Conservation (phyloP, 2,797 vertebrate species). For the Malacoraja senta region DNA sequence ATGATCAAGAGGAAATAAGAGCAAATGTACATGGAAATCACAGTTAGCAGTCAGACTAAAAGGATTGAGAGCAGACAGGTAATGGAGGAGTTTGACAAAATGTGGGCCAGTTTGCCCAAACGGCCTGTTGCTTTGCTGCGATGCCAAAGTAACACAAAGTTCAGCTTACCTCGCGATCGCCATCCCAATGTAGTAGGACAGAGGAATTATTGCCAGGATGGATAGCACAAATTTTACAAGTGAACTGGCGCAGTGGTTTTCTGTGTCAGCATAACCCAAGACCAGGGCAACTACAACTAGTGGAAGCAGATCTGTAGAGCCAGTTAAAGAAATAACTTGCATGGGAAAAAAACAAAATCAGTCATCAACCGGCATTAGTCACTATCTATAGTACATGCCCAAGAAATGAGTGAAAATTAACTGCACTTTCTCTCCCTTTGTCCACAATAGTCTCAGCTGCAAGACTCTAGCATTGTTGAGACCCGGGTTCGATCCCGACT, state of each 20-base stretch:
- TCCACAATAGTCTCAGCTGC: neutral
- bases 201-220: constrained; percentile 72
- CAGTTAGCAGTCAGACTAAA: too few species aligned
- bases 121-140: neutral
- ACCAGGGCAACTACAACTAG: constrained; percentile 70
- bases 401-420: neutral
- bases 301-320: constrained; percentile 66
- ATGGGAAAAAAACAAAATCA: neutral
- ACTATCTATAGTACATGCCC: neutral
- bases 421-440: neutral
- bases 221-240: constrained; percentile 70
- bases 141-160: neutral
- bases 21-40: too few species aligned
- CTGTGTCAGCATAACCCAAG: constrained; percentile 70
- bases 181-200: constrained; percentile 86
- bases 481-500: too few species aligned
- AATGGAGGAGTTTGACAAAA: neutral
- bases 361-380: neutral
- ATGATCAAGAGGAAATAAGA: too few species aligned
- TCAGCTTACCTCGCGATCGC: constrained; percentile 75
- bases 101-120: neutral
- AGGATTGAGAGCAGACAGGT: too few species aligned
- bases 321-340: constrained; percentile 44
- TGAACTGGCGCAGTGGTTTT: constrained; percentile 63
- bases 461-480: neutral